Base-by-base conservation (phyloP, 2,113 vertebrate species). In the Naja naja region DNA sequence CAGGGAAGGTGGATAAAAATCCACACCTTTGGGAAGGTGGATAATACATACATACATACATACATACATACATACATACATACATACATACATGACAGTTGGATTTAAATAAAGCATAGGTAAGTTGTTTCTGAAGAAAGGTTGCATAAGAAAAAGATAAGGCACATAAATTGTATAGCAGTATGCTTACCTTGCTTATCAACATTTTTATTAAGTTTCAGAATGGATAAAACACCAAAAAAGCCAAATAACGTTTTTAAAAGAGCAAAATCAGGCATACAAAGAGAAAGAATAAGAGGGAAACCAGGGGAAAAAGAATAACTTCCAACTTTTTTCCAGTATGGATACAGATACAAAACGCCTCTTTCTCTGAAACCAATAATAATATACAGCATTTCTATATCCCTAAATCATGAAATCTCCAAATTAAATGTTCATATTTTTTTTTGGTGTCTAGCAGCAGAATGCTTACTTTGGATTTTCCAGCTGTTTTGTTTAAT, bases 291-390 rank as follows among this genome's bases (percentile, higher is more conserved):
- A 14, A n/a, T 4, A 12, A 64, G 27, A 64, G 60, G 27, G 10
- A n/a, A 64, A 64, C 3, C 0, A 0, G 58, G 27, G 1, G 4
- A 3, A 2, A 30, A n/a, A n/a, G 4, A 64, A 64, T 64, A n/a
- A 64, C 60, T 64, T 64, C 60, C 27, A 64, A 12, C 11, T 64
- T 14, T 10, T 9, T 9, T 64, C 12, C 4, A 0, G 27, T n/a
- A 14, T 1, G 27, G 60, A 30, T 30, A n/a, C 60, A 64, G 60
- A 30, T 30, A 64, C 60, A 30, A 30, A 64, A 64, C 4, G 27
- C 4, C 1, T 64, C 27, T 64, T 30, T 12, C 10, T 64, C 60
- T 23, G 10, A 64, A 64, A 64, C 60, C 60, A 14, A 11, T 27
- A 64, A 64, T 30, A 30, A 64, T 30, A 30, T 30, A 64, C 10